phyloP scores from a whole-genome alignment of 2,113 vertebrate species.

The Etheostoma cragini region DNA sequence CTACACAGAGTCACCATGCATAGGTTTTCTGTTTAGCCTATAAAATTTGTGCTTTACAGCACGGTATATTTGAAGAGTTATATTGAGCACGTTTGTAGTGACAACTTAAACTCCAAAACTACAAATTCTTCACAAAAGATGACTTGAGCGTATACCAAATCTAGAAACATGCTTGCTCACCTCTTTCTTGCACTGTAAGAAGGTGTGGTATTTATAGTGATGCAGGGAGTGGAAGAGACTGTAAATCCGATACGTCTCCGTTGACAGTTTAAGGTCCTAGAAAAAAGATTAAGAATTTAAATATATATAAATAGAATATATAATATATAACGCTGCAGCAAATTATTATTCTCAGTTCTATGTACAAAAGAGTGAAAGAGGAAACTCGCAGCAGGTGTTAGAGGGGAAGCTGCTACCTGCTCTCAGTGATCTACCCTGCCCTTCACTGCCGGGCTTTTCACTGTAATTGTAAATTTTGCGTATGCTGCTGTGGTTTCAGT shows the following conservation, averaged over 20 bases:
- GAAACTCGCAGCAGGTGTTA: slow-evolving; percentile 46
- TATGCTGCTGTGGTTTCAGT: slow-evolving; percentile 2
- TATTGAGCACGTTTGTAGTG: not conserved
- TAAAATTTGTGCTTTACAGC: not conserved
- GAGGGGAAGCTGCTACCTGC: not conserved
- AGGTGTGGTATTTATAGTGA: slow-evolving; percentile 96
- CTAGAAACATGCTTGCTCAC: slow-evolving; percentile 72
- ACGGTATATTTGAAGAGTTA: not conserved
- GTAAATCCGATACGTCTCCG: slow-evolving; percentile 90
- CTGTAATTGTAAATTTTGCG: slow-evolving; percentile 1
- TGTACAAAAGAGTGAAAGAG: not conserved
- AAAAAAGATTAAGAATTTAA: not conserved
- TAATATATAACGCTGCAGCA: not conserved
- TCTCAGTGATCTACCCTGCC: not conserved
- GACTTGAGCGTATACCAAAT: too few species aligned
- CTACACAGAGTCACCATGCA: not conserved
- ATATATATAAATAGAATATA: not conserved
- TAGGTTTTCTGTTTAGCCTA: not conserved
- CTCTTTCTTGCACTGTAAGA: slow-evolving; percentile 95
- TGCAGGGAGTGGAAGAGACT: slow-evolving; percentile 94
- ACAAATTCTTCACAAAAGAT: too few species aligned
- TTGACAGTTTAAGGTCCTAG: slow-evolving; percentile 92
- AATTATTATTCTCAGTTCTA: not conserved
- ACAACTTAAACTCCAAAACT: not conserved
- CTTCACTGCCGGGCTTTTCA: not conserved